Percentiles rank a stretch among this genome's conserved stretches.
Evolutionary conservation across 2,797 vertebrate genomes (phyloP).

Genomic region (Channallabes apus): DNA sequence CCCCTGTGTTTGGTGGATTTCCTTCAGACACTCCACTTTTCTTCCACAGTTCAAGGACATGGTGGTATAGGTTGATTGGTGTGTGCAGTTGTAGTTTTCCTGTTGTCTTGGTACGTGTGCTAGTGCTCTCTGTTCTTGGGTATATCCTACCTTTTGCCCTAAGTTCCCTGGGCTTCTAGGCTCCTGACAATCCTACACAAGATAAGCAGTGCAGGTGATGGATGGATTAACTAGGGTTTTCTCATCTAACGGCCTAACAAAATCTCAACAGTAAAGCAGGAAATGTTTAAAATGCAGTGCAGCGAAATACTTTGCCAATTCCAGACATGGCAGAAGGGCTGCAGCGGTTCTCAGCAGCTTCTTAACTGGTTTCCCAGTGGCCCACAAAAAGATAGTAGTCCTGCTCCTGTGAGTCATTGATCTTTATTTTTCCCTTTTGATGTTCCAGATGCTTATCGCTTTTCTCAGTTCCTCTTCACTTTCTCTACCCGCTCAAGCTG

Average conservation of each 20-base stretch:
- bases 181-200: too few relatives aligned
- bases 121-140: too few relatives aligned
- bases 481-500: background rate
- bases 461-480: background rate
- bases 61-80: too few relatives aligned
- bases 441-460: background rate
- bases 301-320: background rate
- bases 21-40: too few relatives aligned
- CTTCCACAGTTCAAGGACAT: too few relatives aligned
- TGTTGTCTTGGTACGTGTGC: too few relatives aligned
- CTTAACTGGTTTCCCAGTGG: slow-evolving; percentile 3
- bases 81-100: too few relatives aligned
- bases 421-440: background rate
- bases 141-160: too few relatives aligned
- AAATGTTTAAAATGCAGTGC: background rate
- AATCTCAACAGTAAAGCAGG: background rate
- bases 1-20: too few relatives aligned
- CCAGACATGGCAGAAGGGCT: background rate
- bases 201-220: too few relatives aligned
- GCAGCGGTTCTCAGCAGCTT: background rate
- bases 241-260: background rate
- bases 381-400: background rate
- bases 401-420: background rate
- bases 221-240: background rate
- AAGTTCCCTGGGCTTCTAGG: too few relatives aligned